phyloP scores from a whole-genome alignment of 2,113 vertebrate species.

The Eptesicus fuscus region DNA sequence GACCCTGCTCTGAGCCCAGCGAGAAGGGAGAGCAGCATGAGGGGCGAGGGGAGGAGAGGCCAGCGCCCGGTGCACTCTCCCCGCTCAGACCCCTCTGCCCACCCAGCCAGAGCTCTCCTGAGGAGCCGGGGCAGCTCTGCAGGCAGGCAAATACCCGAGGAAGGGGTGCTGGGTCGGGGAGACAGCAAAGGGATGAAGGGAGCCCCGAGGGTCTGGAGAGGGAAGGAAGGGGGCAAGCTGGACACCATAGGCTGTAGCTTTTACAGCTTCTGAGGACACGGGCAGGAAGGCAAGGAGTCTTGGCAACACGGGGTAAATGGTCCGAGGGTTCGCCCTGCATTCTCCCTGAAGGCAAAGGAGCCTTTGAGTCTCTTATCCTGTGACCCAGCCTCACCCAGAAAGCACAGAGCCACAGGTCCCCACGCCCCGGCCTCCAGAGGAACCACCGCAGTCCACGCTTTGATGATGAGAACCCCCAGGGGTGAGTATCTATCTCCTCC shows the following conservation, averaged over 20 bases:
- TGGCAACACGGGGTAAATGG: constrained; percentile 89
- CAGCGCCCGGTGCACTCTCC: background rate
- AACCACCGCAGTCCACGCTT: background rate
- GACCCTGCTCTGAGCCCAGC: background rate
- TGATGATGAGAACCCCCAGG: background rate
- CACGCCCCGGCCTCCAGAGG: background rate
- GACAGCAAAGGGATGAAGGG: background rate
- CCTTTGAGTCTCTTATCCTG: background rate
- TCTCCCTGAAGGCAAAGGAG: constrained; percentile 81
- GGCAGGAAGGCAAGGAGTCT: constrained; percentile 90
- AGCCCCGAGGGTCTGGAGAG: background rate
- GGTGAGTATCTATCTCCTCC: background rate
- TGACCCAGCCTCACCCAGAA: background rate
- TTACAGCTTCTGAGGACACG: constrained; percentile 77
- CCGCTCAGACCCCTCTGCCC: background rate
- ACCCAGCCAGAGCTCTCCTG: background rate
- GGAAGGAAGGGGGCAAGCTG: background rate
- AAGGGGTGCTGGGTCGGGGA: background rate
- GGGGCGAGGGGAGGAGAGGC: background rate
- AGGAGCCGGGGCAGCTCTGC: background rate
- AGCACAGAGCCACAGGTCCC: background rate
- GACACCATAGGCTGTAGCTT: background rate
- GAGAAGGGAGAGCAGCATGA: background rate
- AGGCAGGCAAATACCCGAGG: background rate
- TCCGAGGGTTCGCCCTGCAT: constrained; percentile 89